These are phyloP conservation scores for Dendrocincla fuliginosa DNA, from an alignment of 2,797 vertebrate species.

Conservation along the genomic window DNA sequence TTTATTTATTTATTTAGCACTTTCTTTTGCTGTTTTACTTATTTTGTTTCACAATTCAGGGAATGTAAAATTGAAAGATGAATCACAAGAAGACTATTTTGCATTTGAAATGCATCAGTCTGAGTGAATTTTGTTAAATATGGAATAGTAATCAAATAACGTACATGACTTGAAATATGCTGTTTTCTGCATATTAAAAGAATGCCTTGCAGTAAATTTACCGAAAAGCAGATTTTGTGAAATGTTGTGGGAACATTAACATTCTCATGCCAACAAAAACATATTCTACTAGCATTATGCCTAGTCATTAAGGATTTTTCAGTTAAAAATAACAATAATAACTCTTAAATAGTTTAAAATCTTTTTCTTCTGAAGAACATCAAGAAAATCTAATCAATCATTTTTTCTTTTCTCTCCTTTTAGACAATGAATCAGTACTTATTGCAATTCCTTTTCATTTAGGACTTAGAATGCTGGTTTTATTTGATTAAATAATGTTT, in stretches of 20 bases:
- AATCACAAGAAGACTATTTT: slow-evolving; percentile 42
- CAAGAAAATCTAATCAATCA: slow-evolving; percentile 29
- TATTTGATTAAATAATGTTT: not conserved
- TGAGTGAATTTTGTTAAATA: slow-evolving; percentile 53
- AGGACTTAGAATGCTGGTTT: not conserved
- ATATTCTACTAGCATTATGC: slow-evolving; percentile 1
- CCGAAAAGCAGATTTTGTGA: slow-evolving; percentile 38
- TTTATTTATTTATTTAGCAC: slow-evolving; percentile 23
- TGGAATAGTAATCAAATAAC: slow-evolving; percentile 38
- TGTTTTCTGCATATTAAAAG: slow-evolving; percentile 48
- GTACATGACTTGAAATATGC: slow-evolving; percentile 45
- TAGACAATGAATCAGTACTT: slow-evolving; percentile 22
- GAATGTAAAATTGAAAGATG: slow-evolving; percentile 38
- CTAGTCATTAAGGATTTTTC: slow-evolving; percentile 40
- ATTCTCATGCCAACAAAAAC: slow-evolving; percentile 21
- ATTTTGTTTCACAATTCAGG: slow-evolving; percentile 41
- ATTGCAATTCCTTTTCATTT: slow-evolving; percentile 26
- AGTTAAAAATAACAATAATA: slow-evolving; percentile 35
- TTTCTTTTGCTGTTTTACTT: slow-evolving; percentile 34
- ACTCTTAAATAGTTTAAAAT: slow-evolving; percentile 34
- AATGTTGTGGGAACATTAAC: slow-evolving; percentile 51
- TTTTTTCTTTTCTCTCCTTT: not conserved
- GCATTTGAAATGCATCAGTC: slow-evolving; percentile 55
- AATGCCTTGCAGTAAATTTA: slow-evolving; percentile 61
- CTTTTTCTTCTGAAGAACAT: not conserved